phyloP scores from a whole-genome alignment of 2,797 vertebrate genomes.

The Macroramphosus scolopax region DNA sequence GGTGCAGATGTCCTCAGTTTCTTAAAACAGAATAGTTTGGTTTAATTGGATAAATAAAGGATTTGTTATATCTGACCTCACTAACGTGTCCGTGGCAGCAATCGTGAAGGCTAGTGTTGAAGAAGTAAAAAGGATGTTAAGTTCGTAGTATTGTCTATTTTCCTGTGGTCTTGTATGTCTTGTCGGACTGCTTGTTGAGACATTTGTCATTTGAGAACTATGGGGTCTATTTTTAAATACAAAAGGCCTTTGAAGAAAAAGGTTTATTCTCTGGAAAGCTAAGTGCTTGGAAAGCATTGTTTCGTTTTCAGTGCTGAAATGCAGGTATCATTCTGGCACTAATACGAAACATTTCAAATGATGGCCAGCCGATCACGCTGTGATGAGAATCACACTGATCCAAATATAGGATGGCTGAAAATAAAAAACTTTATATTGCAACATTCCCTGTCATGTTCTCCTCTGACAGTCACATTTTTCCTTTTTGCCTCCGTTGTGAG shows the following conservation, averaged over 20 bases:
- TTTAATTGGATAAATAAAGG: too few relatives aligned
- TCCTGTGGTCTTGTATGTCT: too few relatives aligned
- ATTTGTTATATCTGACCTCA: too few relatives aligned
- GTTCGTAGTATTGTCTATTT: too few relatives aligned
- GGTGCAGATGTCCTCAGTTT: conserved; percentile 17
- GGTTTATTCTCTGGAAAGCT: neutral
- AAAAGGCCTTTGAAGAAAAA: too few relatives aligned
- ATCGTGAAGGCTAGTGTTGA: too few relatives aligned
- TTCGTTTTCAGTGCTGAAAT: neutral
- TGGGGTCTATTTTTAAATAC: too few relatives aligned
- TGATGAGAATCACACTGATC: conserved; percentile 2
- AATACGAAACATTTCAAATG: neutral
- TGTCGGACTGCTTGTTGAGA: too few relatives aligned
- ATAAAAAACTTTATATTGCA: neutral
- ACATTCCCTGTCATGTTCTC: neutral
- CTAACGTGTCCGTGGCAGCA: too few relatives aligned
- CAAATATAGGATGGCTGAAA: neutral
- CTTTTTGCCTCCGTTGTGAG: neutral
- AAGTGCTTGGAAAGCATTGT: neutral
- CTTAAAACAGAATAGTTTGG: too few relatives aligned
- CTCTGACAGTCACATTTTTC: neutral
- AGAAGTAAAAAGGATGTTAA: too few relatives aligned
- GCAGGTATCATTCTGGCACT: neutral
- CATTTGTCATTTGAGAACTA: too few relatives aligned
- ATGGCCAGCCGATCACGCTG: neutral